A percentile compares a stretch with the other conserved stretches of the same genome.
Conservation (phyloP, 2,888 invertebrate species). For the Caenorhabditis sinica region DNA sequence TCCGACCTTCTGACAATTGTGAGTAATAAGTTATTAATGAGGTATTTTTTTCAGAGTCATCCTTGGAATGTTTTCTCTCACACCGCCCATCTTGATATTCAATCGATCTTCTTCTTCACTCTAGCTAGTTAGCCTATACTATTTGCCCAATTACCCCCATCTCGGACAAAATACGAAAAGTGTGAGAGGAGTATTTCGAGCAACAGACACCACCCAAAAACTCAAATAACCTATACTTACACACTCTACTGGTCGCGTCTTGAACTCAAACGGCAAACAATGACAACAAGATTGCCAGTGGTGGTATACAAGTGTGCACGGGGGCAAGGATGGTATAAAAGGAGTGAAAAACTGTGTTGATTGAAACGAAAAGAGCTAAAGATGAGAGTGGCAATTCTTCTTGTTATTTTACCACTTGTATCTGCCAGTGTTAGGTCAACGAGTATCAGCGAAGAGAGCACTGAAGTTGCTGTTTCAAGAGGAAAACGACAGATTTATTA, state of each 20-base stretch:
- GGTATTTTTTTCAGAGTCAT: neutral
- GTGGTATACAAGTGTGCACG: slow-evolving; percentile 43
- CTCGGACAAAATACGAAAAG: slow-evolving; percentile 51
- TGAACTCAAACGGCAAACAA: slow-evolving; percentile 56
- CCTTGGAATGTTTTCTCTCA: slow-evolving; percentile 12
- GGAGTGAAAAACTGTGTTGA: slow-evolving; percentile 27
- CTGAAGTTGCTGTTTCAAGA: slow-evolving; percentile 31
- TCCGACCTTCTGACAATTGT: neutral
- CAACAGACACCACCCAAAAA: slow-evolving; percentile 53
- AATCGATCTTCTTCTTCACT: slow-evolving; percentile 19
- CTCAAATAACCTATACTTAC: slow-evolving; percentile 51
- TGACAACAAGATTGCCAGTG: slow-evolving; percentile 59
- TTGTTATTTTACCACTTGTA: slow-evolving; percentile 35
- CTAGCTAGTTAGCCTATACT: slow-evolving; percentile 1
- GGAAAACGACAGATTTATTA: slow-evolving; percentile 64
- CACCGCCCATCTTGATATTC: neutral
- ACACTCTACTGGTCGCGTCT: slow-evolving; percentile 41
- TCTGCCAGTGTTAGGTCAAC: slow-evolving; percentile 24
- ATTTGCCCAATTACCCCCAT: slow-evolving; percentile 37
- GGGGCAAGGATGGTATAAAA: slow-evolving; percentile 40
- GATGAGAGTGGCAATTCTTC: slow-evolving; percentile 42
- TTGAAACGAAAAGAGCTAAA: neutral
- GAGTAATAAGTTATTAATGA: neutral
- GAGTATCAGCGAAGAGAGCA: slow-evolving; percentile 33
- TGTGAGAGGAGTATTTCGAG: slow-evolving; percentile 46